Base-by-base conservation (phyloP, 1,140 invertebrate genomes). In the Ooceraea biroi region DNA sequence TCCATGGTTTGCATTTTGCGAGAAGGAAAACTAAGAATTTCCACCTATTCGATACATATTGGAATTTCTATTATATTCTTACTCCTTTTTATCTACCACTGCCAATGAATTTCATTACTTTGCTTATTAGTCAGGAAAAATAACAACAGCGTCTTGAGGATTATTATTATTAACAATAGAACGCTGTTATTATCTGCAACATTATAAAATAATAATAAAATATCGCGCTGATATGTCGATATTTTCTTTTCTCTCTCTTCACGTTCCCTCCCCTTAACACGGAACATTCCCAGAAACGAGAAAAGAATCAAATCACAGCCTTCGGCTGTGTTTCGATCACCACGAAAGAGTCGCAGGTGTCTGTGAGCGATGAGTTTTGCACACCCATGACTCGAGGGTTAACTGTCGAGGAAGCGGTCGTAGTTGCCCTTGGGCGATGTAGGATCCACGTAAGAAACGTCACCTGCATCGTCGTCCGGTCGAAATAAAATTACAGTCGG, bases 321-420 rank as follows among this genome's bases (percentile, higher is more conserved):
- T 41, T 66, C 48, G 61, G 4, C 11, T 22, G 30, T 41, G 22
- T 25, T 80, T 71, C 36, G 50, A 69, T 22, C 22, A 44, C 22
- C n/a, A 17, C 74, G 65, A 57, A 36, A 69, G 25, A 57, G 48
- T 80, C 41, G 65, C 76, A 80, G 65, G 65, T 80, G 63, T 80
- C 22, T 27, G 25, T 68, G 76, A 78, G 22, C 50, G 36, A 71
- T 36, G 25, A 10, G 44, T 69, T 12, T 69, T 65, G 66, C 17
- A 55, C 65, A 50, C 36, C 44, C 63, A 41, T 22, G 27, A 76
- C 36, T 44, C 12, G 30, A 4, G 65, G 36, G 57, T 58, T 71
- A 80, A 71, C 36, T 41, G 36, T 71, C 27, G 25, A 48, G 22
- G 61, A 66, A 77, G 74, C 52, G 19, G 46, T 14, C 19, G 60